Conservation (phyloP, 1,140 invertebrate species). For the Spodoptera frugiperda region DNA sequence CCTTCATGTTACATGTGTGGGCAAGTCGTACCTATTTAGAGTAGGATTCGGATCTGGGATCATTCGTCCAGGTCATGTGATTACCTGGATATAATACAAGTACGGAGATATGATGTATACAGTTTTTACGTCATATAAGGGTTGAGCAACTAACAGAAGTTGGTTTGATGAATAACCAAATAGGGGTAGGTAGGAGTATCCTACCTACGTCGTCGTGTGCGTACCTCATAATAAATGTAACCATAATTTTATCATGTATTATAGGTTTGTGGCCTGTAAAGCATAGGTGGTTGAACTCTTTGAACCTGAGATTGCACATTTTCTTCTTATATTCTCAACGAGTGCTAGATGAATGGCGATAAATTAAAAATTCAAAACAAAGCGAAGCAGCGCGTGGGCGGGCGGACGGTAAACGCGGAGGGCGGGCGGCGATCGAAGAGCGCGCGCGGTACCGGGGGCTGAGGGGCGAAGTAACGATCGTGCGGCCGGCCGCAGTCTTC, state of each 20-base stretch:
- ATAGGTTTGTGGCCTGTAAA: not conserved
- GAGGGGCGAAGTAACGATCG: slow-evolving; percentile 81
- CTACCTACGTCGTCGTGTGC: no score
- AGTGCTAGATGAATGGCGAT: slow-evolving; percentile 79
- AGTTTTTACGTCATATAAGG: no score
- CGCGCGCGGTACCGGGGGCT: slow-evolving; percentile 74
- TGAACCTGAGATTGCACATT: slow-evolving; percentile 66
- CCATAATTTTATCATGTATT: no score
- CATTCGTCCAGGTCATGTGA: no score
- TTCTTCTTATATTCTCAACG: slow-evolving; percentile 67
- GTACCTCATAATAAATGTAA: no score
- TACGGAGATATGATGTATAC: no score
- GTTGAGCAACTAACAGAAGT: no score
- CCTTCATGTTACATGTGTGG: not conserved
- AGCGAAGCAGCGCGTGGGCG: slow-evolving; percentile 76
- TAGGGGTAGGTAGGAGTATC: no score
- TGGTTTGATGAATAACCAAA: no score
- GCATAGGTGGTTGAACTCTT: slow-evolving; percentile 65
- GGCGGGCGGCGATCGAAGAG: slow-evolving; percentile 83
- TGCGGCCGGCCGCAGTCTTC: slow-evolving; percentile 86
- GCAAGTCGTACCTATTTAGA: no score
- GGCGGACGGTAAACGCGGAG: slow-evolving; percentile 71
- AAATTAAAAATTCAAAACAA: slow-evolving; percentile 86
- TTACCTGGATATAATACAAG: no score
- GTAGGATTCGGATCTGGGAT: no score